These are phyloP conservation scores for Trematomus bernacchii DNA, from an alignment of 2,797 vertebrate species.

Conservation along the genomic window DNA sequence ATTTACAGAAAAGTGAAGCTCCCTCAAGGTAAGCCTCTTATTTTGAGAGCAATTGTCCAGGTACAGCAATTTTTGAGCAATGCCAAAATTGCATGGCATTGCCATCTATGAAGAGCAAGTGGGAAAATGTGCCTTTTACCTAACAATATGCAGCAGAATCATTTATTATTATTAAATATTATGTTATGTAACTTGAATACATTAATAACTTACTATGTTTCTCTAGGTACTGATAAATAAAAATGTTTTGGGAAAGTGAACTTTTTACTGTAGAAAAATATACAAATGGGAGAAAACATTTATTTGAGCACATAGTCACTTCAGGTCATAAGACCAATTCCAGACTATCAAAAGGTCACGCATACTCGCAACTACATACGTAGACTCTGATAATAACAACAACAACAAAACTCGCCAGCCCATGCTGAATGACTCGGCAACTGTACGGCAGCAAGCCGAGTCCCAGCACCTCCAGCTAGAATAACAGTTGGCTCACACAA, in stretches of 20 bases:
- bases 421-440: slow-evolving; percentile 57
- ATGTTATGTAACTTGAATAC: neutral
- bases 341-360: neutral
- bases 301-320: neutral
- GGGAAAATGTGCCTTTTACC: neutral
- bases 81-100: slow-evolving; percentile 19
- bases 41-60: slow-evolving; percentile 28
- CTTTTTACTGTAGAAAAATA: neutral
- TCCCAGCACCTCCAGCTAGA: slow-evolving; percentile 49
- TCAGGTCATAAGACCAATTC: slow-evolving; percentile 12
- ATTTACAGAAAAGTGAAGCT: slow-evolving; percentile 11
- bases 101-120: slow-evolving; percentile 5
- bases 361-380: neutral
- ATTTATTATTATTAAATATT: neutral
- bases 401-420: slow-evolving; percentile 25
- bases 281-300: neutral
- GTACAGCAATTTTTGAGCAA: slow-evolving; percentile 22
- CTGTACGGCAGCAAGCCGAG: slow-evolving; percentile 55
- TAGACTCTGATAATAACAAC: slow-evolving; percentile 1
- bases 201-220: neutral
- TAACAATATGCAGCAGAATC: neutral
- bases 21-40: slow-evolving; percentile 22
- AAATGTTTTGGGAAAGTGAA: neutral
- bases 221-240: too few species aligned
- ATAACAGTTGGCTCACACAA: slow-evolving; percentile 70